phyloP scores from a whole-genome alignment of 2,797 vertebrate species.

The Arrhamphus sclerolepis region DNA sequence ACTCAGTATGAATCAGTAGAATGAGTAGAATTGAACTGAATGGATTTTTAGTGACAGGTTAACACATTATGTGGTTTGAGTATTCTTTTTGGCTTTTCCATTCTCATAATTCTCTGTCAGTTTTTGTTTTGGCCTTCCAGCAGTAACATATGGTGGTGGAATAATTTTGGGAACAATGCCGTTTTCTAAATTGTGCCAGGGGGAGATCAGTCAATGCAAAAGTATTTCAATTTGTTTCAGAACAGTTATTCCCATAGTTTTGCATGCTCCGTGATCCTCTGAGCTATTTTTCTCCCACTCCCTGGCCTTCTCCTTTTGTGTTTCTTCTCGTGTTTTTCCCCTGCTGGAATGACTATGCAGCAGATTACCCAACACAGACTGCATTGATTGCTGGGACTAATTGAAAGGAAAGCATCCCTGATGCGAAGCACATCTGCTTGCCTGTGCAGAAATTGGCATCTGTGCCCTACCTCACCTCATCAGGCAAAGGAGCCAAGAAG shows the following conservation, averaged over 20 bases:
- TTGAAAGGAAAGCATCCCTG: constrained; percentile 75
- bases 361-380: constrained; percentile 74
- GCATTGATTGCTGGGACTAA: constrained; percentile 77
- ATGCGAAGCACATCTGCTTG: constrained; percentile 67
- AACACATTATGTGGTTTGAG: too few relatives aligned
- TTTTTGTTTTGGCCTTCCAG: neutral
- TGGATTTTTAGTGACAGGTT: too few relatives aligned
- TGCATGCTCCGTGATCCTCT: constrained; percentile 2
- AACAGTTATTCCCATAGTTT: constrained; percentile 27
- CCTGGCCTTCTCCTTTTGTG: constrained; percentile 26
- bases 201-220: constrained; percentile 20
- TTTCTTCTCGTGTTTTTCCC: constrained; percentile 34
- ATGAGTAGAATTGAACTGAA: too few relatives aligned
- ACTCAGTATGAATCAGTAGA: too few relatives aligned
- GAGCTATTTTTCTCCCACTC: constrained; percentile 24
- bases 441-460: constrained; percentile 68
- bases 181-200: constrained; percentile 12
- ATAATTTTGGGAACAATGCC: constrained; percentile 32
- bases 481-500: constrained; percentile 65
- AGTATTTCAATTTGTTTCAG: constrained; percentile 32
- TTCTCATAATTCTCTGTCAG: too few relatives aligned
- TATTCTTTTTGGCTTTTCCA: too few relatives aligned
- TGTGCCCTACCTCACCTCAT: constrained; percentile 68
- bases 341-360: constrained; percentile 48
- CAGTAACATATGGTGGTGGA: constrained; percentile 28